Base-by-base conservation (phyloP, 1,140 invertebrate genomes). In the Copidosoma floridanum region DNA sequence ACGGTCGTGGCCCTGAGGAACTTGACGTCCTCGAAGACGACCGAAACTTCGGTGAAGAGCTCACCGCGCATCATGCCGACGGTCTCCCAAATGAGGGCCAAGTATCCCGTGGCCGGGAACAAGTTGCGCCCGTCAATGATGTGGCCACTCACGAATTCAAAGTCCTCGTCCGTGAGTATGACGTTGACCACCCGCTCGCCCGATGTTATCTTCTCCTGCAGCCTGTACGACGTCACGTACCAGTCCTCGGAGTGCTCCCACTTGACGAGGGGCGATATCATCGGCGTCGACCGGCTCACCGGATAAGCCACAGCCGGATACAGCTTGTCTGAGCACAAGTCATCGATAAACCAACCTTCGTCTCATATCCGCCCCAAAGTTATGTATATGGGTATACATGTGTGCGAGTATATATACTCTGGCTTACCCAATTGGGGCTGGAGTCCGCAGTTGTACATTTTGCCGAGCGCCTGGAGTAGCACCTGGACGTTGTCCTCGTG, bases 211-310 rank as follows among this genome's bases (percentile, higher is more conserved):
- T 85, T 87, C 57, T 85, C 82, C 71, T 85, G 84, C 38, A 82
- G 79, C 21, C 79, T 80, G 63, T 84, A 87, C 3, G 82, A 80
- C 2, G 84, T 85, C 2, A 87, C 85, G 57, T 83, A 87, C 86
- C 86, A 90, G 64, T 88, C 85, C 64, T 92, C 88, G 8, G 85
- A 86, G 75, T 99, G 96, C 71, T 98, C 93, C 96, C 96, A 99
- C 62, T 87, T 86, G 1, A 93, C 80, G 0, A 88, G 71, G 12
- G 88, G 84, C 2, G 85, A 84, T 18, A 93, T 81, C 81, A 89
- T 87, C 2, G 89, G 85, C 0, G 90, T 93, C 11, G 85, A 85
- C 32, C 84, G 76, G 10, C 88, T 83, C 1, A 93, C 91, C 6
- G 91, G 91, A 64, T 83, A 91, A 18, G 83, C 66, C 0, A 90